phyloP scores from a whole-genome alignment of 1,140 invertebrate species.

The Hypothenemus hampei region DNA sequence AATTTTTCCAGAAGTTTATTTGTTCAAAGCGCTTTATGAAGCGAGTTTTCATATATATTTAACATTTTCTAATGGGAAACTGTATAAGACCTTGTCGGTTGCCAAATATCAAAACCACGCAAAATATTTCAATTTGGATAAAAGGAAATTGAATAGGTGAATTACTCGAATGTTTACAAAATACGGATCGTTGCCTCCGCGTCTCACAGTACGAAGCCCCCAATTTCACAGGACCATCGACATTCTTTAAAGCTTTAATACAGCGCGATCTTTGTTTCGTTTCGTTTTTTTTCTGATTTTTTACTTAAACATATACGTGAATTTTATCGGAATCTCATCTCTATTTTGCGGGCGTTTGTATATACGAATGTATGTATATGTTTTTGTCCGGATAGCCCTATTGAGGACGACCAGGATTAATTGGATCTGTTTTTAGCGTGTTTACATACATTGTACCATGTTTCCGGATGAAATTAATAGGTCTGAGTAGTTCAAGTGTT shows the following conservation, averaged over 20 bases:
- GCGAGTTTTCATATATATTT: too few species aligned
- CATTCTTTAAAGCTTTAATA: constrained; percentile 30
- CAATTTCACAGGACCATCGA: constrained; percentile 13
- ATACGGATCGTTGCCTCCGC: constrained; percentile 16
- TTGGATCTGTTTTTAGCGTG: constrained; percentile 25
- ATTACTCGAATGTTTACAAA: constrained; percentile 32
- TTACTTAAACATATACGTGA: constrained; percentile 32
- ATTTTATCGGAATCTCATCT: constrained; percentile 26
- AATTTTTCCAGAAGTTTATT: too few species aligned
- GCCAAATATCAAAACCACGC: constrained; percentile 22
- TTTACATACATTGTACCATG: constrained; percentile 25
- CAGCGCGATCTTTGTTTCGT: constrained; percentile 27
- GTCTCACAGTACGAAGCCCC: too few species aligned
- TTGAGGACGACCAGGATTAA: constrained; percentile 16
- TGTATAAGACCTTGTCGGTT: too few species aligned
- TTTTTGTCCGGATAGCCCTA: too few species aligned
- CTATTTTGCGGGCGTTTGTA: too few species aligned
- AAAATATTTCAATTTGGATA: constrained; percentile 35
- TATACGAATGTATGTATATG: too few species aligned
- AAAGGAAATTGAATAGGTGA: constrained; percentile 32
- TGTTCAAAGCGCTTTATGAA: too few species aligned
- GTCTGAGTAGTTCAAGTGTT: neutral
- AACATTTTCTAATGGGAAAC: too few species aligned
- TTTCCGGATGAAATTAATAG: constrained; percentile 17
- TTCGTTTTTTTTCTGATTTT: constrained; percentile 24